Conservation (phyloP, 1,140 invertebrate genomes). For the Dendroctonus valens region DNA sequence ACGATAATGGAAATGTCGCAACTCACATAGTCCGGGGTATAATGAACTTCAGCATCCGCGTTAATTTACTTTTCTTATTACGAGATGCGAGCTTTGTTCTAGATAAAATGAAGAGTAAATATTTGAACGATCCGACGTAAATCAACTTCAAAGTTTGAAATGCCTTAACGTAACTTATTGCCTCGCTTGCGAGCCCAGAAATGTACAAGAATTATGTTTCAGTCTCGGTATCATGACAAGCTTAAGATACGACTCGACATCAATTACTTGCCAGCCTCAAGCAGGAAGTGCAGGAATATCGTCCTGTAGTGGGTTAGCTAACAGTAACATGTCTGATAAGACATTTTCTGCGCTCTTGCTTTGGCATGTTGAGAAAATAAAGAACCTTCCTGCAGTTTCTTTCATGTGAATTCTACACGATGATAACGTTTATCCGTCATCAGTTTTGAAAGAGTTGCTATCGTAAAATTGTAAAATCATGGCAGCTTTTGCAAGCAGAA, state of each 20-base stretch:
- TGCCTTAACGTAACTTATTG: not conserved
- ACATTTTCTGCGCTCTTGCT: not conserved
- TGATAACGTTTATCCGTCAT: not conserved
- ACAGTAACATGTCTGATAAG: not conserved
- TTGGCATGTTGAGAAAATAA: not conserved
- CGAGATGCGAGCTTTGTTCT: conserved; percentile 1
- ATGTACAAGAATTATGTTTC: not conserved
- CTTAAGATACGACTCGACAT: not conserved
- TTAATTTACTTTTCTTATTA: not conserved
- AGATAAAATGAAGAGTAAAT: conserved; percentile 3
- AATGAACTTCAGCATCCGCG: not conserved
- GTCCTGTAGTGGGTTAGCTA: not conserved
- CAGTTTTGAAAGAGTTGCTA: not conserved
- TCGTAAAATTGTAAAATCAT: not conserved
- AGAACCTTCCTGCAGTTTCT: not conserved
- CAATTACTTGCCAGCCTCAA: not conserved
- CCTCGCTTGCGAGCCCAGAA: too few relatives aligned
- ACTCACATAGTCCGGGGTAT: not conserved
- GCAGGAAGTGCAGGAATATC: not conserved
- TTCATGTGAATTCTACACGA: not conserved
- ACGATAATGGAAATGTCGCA: not conserved
- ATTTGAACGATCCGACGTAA: conserved; percentile 1
- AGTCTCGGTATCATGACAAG: not conserved
- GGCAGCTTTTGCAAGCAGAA: too few relatives aligned
- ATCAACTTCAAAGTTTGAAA: not conserved